phyloP scores from a whole-genome alignment of 2,888 invertebrate genomes.

The Melanchra persicariae region DNA sequence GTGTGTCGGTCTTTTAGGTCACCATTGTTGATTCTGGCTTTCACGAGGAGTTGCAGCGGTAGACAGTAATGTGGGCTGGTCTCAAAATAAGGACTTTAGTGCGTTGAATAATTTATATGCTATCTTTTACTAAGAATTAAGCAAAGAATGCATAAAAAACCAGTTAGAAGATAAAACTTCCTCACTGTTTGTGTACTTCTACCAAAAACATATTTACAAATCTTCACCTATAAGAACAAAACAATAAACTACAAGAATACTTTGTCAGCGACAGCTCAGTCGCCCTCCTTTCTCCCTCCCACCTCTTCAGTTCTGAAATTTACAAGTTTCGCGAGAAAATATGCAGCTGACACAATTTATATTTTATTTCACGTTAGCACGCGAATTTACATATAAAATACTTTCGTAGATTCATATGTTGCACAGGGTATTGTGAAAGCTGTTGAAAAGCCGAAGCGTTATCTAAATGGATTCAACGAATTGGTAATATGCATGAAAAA shows the following conservation, averaged over 20 bases:
- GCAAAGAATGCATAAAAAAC: neutral
- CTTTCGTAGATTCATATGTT: slow-evolving; percentile 21
- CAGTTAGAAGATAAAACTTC: neutral
- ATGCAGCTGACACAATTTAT: slow-evolving; percentile 40
- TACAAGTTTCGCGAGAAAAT: slow-evolving; percentile 24
- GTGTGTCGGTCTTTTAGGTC: neutral
- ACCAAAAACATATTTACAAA: neutral
- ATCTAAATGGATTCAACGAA: neutral
- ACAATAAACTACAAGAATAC: slow-evolving; percentile 8
- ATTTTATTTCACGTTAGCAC: slow-evolving; percentile 21
- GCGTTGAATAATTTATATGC: no score
- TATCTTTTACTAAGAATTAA: neutral
- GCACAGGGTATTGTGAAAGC: slow-evolving; percentile 14
- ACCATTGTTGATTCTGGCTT: neutral
- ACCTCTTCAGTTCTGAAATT: slow-evolving; percentile 19
- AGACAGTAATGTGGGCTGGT: no score
- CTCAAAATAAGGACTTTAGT: no score
- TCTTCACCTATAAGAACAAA: slow-evolving; percentile 11
- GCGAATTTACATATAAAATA: slow-evolving; percentile 42
- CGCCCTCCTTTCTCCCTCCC: neutral
- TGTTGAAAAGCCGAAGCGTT: slow-evolving; percentile 11
- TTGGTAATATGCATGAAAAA: neutral
- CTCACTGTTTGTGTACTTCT: neutral
- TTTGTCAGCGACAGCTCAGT: neutral
- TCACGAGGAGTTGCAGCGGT: neutral